Base-by-base conservation (phyloP, 2,888 invertebrate species). In the Diplolepis rosae region DNA sequence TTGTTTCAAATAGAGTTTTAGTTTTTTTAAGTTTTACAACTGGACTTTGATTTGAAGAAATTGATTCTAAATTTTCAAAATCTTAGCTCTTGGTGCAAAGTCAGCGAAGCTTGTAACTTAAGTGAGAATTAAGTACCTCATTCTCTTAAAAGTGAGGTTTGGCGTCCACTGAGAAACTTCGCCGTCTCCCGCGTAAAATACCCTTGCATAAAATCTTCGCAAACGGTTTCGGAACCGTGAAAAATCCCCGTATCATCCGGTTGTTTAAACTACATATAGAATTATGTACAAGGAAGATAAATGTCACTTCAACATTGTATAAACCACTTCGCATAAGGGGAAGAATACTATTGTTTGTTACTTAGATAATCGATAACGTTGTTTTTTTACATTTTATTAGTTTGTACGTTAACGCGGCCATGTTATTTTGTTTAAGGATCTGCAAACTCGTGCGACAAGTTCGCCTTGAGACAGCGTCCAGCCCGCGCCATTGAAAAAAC, bases 351-450 rank as follows among this genome's bases (percentile, higher is more conserved):
- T 88, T 87, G 88, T 88, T 88, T 88, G 88, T 88, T 88, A 88
- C 85, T 86, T 88, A 88, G 88, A 87, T 88, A 86, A 87, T 87
- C 84, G 83, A 87, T 84, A 86, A 87, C 84, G 85, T 87, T 88
- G 87, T 87, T 87, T 88, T 87, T 87, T 87, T 82, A 87, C 87
- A 88, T 88, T 88, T 88, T 88, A 88, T 88, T 88, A 88, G 88
- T 88, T 88, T 87, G 84, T 88, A 85, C 84, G 83, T 85, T 86
- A 84, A 80, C 84, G 84, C 85, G 85, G 85, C 83, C 85, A 84
- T 84, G 86, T 86, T 86, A 85, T 86, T 85, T 86, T 84, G 84
- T 85, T 86, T 83, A 84, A 81, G 82, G 74, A 79, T 83, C 80
- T 83, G 81, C 80, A 79, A 84, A 79, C 82, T 81, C 80, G 79